Base-by-base conservation (phyloP, 2,113 vertebrate genomes). In the Morone saxatilis region DNA sequence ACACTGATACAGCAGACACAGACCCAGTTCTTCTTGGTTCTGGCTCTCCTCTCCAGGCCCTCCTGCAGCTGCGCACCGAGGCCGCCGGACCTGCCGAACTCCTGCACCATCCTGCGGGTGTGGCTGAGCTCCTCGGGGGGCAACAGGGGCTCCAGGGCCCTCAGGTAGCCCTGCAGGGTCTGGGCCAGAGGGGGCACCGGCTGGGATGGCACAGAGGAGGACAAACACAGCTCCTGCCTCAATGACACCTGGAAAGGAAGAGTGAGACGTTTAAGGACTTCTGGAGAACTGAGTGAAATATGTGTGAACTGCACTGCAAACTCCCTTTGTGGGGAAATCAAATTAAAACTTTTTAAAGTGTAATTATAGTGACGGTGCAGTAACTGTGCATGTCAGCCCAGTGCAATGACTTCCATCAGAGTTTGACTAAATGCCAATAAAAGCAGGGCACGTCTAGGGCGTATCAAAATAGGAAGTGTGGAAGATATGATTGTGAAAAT, bases 21-120 rank as follows among this genome's bases (percentile, higher is more conserved):
- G 73, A 97, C 96, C 96, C 96, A 97, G 91, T 96, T 97, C 69
- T 94, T 95, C 10, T 87, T 91, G 67, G 88, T 69, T 56, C 90
- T 93, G 2, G 94, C 93, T 77, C 95, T 91, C 31, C 60, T 95
- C 81, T 96, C 92, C 89, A 97, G 93, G 16, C 88, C 91, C 13
- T 87, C 84, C 88, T 96, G 95, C 48, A 97, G 94, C n/a, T 78
- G 81, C 0, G 91, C 62, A 0, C 96, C 96, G 0, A 96, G 93
- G 0, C 96, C 95, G 0, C 91, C 94, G 0, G 89, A 38, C 1
- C 85, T 50, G 1, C 93, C 86, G 9, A 97, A 97, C 48, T 94
- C 88, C 19, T 93, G 91, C 76, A 96, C 95, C 71, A 94, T 94
- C 69, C 82, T 84, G 43, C 83, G 91, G 31, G 96, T 96, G 92